Evolutionary conservation across 2,797 vertebrate species (phyloP).

Genomic region (Manis javanica): DNA sequence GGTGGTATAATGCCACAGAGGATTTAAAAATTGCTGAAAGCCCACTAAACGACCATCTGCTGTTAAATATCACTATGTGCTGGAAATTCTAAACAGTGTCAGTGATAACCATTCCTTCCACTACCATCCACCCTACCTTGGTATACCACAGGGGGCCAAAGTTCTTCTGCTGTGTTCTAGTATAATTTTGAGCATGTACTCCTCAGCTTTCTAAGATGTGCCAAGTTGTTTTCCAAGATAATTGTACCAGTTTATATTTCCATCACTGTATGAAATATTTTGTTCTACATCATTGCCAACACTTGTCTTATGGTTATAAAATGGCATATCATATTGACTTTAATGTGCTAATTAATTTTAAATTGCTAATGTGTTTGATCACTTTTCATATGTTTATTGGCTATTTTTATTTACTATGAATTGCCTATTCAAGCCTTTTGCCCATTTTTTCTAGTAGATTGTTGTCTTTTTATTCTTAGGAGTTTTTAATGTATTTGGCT

Average conservation of each 20-base stretch:
- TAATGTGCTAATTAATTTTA: neutral
- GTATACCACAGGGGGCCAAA: neutral
- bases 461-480: neutral
- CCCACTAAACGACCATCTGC: neutral
- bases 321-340: neutral
- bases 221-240: neutral
- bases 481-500: neutral
- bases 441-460: neutral
- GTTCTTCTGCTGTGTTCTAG: neutral
- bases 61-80: neutral
- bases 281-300: neutral
- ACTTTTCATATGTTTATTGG: neutral
- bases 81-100: neutral
- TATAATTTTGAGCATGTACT: neutral
- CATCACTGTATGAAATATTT: neutral
- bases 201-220: neutral
- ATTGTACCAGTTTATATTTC: neutral
- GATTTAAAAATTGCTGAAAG: neutral
- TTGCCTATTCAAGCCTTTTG: neutral
- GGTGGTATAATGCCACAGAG: neutral
- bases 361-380: neutral
- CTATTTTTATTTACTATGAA: neutral
- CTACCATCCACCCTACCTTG: neutral
- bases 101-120: neutral
- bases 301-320: neutral